Conservation (phyloP, 2,888 invertebrate genomes). For the Spodoptera picta region DNA sequence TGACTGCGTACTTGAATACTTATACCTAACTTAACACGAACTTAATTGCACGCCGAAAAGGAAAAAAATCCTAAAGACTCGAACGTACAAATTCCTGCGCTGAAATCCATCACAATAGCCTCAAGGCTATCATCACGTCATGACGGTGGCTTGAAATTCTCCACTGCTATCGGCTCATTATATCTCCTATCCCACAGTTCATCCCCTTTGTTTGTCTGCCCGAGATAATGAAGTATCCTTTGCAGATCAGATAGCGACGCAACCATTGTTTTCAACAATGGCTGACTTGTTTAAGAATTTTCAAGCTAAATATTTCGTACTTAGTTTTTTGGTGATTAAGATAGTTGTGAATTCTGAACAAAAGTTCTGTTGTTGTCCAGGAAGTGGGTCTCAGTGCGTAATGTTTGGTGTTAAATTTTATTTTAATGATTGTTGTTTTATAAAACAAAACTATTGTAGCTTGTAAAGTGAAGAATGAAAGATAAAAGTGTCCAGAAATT, state of each 20-base stretch:
- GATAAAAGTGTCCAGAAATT: too few species aligned
- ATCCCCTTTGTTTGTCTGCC: constrained; percentile 57
- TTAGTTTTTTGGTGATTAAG: constrained; percentile 55
- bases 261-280: constrained; percentile 62
- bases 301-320: constrained; percentile 50
- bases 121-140: constrained; percentile 21
- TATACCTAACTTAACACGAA: neutral
- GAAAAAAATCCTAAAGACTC: neutral
- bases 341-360: constrained; percentile 43
- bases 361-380: constrained; percentile 33
- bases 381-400: constrained; percentile 26
- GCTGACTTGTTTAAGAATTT: constrained; percentile 57
- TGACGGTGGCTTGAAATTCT: constrained; percentile 34
- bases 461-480: too few species aligned
- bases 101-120: constrained; percentile 11
- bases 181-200: constrained; percentile 51
- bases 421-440: constrained; percentile 3
- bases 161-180: constrained; percentile 62
- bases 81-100: neutral
- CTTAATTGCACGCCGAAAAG: neutral
- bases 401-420: constrained; percentile 18
- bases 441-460: too few species aligned
- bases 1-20: too few species aligned
- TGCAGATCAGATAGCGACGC: constrained; percentile 58
- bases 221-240: constrained; percentile 63